A percentile compares a stretch with the other conserved stretches of the same genome.
phyloP scores from a whole-genome alignment of 2,113 vertebrate genomes.

The Astur gentilis region DNA sequence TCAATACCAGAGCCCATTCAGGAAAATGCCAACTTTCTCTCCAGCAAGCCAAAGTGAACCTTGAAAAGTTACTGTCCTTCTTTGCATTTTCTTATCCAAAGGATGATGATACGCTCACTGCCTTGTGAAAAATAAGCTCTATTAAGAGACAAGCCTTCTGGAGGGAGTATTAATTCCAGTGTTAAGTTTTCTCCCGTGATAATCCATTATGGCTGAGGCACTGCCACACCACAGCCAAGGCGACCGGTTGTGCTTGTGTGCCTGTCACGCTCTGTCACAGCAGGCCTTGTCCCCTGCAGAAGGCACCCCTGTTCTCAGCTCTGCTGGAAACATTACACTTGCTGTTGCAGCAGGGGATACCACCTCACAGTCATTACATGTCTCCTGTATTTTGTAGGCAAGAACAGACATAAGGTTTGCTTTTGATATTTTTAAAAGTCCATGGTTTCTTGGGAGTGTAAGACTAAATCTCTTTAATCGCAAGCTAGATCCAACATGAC shows the following conservation, averaged over 20 bases:
- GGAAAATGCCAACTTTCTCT: background rate
- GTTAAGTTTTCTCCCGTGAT: accelerated
- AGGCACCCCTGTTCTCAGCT: background rate
- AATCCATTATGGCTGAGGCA: background rate
- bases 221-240: accelerated
- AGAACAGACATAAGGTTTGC: background rate
- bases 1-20: background rate
- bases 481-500: background rate
- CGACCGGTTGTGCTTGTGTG: accelerated
- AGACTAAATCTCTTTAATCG: background rate
- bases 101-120: accelerated
- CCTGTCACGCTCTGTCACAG: accelerated
- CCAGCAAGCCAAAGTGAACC: background rate
- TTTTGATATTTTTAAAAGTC: background rate
- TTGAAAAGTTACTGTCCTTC: background rate
- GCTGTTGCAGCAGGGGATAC: background rate
- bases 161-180: background rate
- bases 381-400: background rate
- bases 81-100: background rate
- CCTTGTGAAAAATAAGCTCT: background rate
- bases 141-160: background rate
- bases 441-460: accelerated
- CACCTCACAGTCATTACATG: accelerated
- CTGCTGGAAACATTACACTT: accelerated
- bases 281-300: background rate